Evolutionary conservation across 2,797 vertebrate species (phyloP), one percentile per base, ranked within the genome.

Genomic region (Cephalopachus bancanus): DNA sequence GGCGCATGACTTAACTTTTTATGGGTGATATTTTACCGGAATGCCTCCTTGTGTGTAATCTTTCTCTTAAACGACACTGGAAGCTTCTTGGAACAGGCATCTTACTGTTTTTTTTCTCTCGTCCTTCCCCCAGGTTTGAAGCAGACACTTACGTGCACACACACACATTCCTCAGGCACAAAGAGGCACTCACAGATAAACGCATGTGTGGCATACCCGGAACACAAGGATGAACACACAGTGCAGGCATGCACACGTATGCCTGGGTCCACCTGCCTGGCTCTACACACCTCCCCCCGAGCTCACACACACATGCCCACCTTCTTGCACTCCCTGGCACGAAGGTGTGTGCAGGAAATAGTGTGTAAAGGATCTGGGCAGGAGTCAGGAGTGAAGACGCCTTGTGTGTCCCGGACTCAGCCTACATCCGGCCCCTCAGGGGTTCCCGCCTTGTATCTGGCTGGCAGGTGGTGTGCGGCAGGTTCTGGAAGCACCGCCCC

Each of bases 391-490:
- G 51, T 71, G 9, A 5, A 11, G 26, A 8, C 16, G 9, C n/a
- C 16, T 14, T 65, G 44, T 15, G 8, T 12, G 19, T 30, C 10
- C 49, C 3, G 1, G 7, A 30, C 44, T 30, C 33, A 33, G 26
- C 14, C 9, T 2, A 60, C 67, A 6, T 69, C 19, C 10, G 37
- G 24, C 1, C 2, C 16, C 26, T 0, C 11, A 37, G 37, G 37
- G 37, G 37, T 37, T 51, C 16, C 19, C 37, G 17, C 16, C 64
- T 20, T 33, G 11, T 28, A 17, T 37, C 60, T 71, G 49, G 57
- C n/a, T 22, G 24, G 76, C 30, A n/a, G 6, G 12, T 28, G 17
- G 19, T 0, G 0, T 49, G 9, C 1, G 22, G 7, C 19, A 1
- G 16, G n/a, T 9, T 37, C 75, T 44, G 72, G 9, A 17, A 14